A percentile compares a stretch with the other conserved stretches of the same genome.
Evolutionary conservation across 2,113 vertebrate species (phyloP).

Genomic region (Mormoops blainvillei): DNA sequence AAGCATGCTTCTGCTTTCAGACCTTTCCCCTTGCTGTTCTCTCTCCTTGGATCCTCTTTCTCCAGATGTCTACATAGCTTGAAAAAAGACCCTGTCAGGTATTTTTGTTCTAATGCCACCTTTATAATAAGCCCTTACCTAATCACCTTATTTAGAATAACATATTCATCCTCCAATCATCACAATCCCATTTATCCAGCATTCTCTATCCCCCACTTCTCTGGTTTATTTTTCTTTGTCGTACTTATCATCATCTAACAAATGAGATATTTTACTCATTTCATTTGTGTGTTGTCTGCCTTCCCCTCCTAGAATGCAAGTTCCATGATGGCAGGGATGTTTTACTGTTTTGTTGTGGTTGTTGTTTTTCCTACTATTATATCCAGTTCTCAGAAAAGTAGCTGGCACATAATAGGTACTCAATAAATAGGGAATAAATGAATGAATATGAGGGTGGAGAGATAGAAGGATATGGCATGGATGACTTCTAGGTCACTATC

Average conservation of each 20-base stretch:
- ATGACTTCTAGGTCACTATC: background rate
- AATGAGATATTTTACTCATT: background rate
- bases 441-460: background rate
- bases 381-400: background rate
- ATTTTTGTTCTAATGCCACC: background rate
- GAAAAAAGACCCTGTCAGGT: background rate
- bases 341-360: background rate
- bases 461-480: background rate
- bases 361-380: background rate
- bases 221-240: background rate
- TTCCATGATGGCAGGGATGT: background rate
- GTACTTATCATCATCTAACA: background rate
- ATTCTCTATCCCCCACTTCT: background rate
- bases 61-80: background rate
- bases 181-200: background rate
- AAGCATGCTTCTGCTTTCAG: background rate
- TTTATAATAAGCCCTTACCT: background rate
- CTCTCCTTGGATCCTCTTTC: background rate
- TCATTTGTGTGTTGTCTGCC: background rate
- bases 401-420: background rate
- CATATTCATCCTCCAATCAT: background rate
- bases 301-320: background rate
- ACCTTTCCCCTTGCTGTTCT: background rate
- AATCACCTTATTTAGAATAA: background rate
- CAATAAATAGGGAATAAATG: background rate